A percentile compares a stretch with the other conserved stretches of the same genome.
phyloP scores from a whole-genome alignment of 1,140 invertebrate species.

The Oedothorax gibbosus region DNA sequence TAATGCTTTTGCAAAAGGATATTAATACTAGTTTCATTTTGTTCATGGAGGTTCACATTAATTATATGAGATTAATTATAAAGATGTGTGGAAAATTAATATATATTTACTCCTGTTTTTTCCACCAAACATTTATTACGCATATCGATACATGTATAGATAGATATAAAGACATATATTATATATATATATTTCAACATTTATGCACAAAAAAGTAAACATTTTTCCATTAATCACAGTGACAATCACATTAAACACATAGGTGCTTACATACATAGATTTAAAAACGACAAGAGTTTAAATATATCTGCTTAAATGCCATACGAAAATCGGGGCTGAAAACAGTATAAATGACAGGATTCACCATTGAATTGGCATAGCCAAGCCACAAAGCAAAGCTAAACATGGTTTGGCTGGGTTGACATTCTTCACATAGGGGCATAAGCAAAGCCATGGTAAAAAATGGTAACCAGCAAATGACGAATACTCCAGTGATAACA shows the following conservation, averaged over 20 bases:
- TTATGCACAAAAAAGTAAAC: background rate
- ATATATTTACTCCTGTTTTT: no score
- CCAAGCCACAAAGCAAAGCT: constrained; percentile 90
- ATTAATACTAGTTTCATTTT: no score
- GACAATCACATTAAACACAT: background rate
- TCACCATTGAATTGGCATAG: constrained; percentile 91
- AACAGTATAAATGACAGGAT: constrained; percentile 90
- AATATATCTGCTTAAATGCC: constrained; percentile 62
- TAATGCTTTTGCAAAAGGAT: no score
- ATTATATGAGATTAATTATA: no score
- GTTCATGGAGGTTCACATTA: no score
- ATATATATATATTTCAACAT: background rate
- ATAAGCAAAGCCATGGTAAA: constrained; percentile 89
- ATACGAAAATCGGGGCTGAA: constrained; percentile 64
- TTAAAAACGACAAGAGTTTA: constrained; percentile 42
- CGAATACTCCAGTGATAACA: constrained; percentile 87
- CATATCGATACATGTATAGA: no score
- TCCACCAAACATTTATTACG: no score
- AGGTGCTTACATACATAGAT: background rate
- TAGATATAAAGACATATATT: no score
- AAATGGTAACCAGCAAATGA: constrained; percentile 94
- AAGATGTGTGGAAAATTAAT: no score
- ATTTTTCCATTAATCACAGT: constrained; percentile 40
- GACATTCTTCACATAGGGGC: constrained; percentile 82
- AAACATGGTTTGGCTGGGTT: constrained; percentile 80